phyloP scores from a whole-genome alignment of 2,888 invertebrate species.

The Athetis lepigone region DNA sequence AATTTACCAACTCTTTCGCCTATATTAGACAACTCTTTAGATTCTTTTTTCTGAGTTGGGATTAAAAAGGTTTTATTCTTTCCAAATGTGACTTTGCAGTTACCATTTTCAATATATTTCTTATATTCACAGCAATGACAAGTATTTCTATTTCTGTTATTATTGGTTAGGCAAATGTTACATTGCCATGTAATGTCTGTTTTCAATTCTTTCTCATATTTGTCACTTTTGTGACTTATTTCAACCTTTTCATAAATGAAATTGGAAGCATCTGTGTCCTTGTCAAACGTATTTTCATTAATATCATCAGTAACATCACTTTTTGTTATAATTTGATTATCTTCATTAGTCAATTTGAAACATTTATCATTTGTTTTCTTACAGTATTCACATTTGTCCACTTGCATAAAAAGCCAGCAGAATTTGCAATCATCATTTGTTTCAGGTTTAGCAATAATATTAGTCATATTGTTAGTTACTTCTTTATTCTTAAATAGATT shows the following conservation, averaged over 20 bases:
- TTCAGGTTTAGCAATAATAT: not conserved
- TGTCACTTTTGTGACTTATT: not conserved
- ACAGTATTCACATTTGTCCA: constrained; percentile 70
- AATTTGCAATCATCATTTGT: constrained; percentile 61
- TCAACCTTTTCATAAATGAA: not conserved
- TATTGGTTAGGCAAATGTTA: constrained; percentile 71
- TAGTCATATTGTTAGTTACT: not conserved
- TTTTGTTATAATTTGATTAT: not conserved
- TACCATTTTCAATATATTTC: constrained; percentile 32
- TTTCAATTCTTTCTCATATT: constrained; percentile 4
- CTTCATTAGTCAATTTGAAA: constrained; percentile 5
- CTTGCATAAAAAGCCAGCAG: constrained; percentile 74
- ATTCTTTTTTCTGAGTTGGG: not conserved
- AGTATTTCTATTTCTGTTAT: constrained; percentile 61
- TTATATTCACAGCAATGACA: constrained; percentile 76
- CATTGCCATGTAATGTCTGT: constrained; percentile 70
- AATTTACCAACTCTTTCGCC: not conserved
- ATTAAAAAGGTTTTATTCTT: constrained; percentile 36
- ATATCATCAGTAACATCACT: not conserved
- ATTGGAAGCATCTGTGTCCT: not conserved
- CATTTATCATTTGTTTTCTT: constrained; percentile 53
- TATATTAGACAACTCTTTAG: not conserved
- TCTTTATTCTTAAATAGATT: not conserved
- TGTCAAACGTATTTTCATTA: not conserved
- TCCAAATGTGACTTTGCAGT: constrained; percentile 57